Conservation (phyloP, 30 jellyfish, hydroid and myxozoan species). For the Hydra vulgaris region DNA sequence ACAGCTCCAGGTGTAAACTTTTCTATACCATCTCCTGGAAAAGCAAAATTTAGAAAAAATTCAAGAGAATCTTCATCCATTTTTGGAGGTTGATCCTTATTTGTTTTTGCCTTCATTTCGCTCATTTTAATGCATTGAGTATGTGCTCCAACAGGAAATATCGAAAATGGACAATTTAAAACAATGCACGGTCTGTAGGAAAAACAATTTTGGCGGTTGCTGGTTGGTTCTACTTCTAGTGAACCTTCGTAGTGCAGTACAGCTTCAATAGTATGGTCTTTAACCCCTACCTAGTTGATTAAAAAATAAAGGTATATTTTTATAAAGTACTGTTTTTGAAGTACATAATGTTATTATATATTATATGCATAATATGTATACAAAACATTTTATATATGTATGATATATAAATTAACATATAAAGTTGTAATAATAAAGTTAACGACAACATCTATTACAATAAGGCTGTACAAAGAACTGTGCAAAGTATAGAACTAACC, state of each 20-base stretch:
- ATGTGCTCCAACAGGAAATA: constrained; percentile 27
- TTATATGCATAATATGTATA: too few relatives aligned
- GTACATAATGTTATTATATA: too few relatives aligned
- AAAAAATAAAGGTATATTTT: background rate
- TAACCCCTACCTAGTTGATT: constrained; percentile 18
- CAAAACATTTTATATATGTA: too few relatives aligned
- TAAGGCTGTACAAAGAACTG: too few relatives aligned
- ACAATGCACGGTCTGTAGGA: constrained; percentile 36
- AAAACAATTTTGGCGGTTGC: constrained; percentile 37
- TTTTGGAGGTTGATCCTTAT: constrained; percentile 32
- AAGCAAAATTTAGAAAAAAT: constrained; percentile 59
- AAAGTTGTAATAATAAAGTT: too few relatives aligned
- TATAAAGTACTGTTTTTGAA: background rate
- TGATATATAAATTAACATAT: too few relatives aligned
- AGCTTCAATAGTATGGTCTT: constrained; percentile 38
- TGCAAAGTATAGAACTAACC: too few relatives aligned
- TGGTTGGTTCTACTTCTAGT: constrained; percentile 36
- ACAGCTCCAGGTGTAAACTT: constrained; percentile 47
- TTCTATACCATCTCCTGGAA: constrained; percentile 67
- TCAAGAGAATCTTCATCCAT: constrained; percentile 42
- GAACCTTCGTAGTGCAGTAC: constrained; percentile 85
- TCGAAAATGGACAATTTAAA: constrained; percentile 57
- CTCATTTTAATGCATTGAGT: constrained; percentile 28
- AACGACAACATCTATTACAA: too few relatives aligned
- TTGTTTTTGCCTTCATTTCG: constrained; percentile 29